These are phyloP conservation scores for Epicauta chinensis DNA, from an alignment of 1,140 invertebrate species.

Conservation along the genomic window DNA sequence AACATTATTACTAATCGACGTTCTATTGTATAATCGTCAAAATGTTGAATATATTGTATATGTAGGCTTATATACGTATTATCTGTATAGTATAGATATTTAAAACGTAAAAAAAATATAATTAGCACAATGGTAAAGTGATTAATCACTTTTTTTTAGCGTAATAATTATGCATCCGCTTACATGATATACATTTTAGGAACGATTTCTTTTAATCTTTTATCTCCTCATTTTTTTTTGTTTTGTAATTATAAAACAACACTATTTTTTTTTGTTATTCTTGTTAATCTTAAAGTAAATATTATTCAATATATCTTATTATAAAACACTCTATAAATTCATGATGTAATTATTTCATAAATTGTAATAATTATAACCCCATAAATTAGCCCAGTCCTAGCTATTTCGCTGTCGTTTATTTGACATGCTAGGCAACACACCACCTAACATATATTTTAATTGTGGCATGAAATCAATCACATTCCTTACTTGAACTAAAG, in stretches of 20 bases:
- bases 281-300: no score
- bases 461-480: slow-evolving; percentile 82
- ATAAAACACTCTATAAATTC: slow-evolving; percentile 9
- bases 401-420: slow-evolving; percentile 55
- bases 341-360: slow-evolving; percentile 15
- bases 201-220: slow-evolving; percentile 22
- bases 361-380: slow-evolving; percentile 31
- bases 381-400: slow-evolving; percentile 50
- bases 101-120: slow-evolving; percentile 9
- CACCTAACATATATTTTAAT: slow-evolving; percentile 69
- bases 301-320: background rate
- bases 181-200: slow-evolving; percentile 24
- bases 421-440: slow-evolving; percentile 37
- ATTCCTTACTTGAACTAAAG: slow-evolving; percentile 71
- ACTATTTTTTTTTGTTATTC: slow-evolving; percentile 6
- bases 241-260: slow-evolving; percentile 12
- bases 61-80: no score
- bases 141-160: slow-evolving; percentile 7
- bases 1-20: background rate
- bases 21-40: background rate
- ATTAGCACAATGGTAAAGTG: slow-evolving; percentile 12
- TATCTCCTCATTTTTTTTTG: no score
- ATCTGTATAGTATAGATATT: background rate
- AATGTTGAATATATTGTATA: no score
- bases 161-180: slow-evolving; percentile 1